Percentiles rank a stretch among this genome's conserved stretches.
These are phyloP conservation scores for Leptodactylus fuscus DNA, from an alignment of 2,113 vertebrate species.

Conservation along the genomic window DNA sequence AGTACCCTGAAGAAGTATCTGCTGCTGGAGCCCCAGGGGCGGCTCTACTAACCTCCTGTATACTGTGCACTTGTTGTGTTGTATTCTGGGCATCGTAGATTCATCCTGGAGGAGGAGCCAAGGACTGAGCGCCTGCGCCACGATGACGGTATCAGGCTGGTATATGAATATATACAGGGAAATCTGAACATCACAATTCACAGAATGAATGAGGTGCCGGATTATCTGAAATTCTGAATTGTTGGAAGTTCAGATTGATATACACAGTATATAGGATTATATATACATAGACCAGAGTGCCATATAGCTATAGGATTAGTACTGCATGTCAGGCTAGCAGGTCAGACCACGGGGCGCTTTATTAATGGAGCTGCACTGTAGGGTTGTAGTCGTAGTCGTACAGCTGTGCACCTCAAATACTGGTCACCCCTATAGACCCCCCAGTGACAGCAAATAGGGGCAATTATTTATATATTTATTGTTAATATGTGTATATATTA, in stretches of 20 bases:
- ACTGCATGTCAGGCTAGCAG: too few relatives aligned
- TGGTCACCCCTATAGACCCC: too few relatives aligned
- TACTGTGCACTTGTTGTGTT: not conserved
- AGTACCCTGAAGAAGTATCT: conserved; percentile 84
- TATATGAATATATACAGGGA: not conserved
- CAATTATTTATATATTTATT: not conserved
- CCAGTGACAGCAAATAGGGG: too few relatives aligned
- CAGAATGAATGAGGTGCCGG: not conserved
- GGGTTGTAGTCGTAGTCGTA: not conserved
- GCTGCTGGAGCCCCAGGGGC: conserved; percentile 89
- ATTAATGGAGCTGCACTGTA: too few relatives aligned
- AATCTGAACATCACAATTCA: not conserved
- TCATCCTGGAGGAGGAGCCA: too few relatives aligned
- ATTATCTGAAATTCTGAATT: not conserved
- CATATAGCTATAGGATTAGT: too few relatives aligned
- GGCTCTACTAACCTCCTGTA: conserved; percentile 73
- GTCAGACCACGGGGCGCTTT: too few relatives aligned
- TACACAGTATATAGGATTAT: not conserved
- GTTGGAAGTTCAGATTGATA: not conserved
- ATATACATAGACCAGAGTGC: not conserved
- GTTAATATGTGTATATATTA: not conserved
- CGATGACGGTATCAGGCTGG: not conserved
- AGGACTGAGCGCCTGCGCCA: not conserved
- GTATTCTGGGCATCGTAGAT: not conserved
- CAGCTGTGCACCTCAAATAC: too few relatives aligned